Evolutionary conservation across 2,888 invertebrate genomes (phyloP), one percentile per base, ranked within the genome.

Genomic region (Microctonus brassicae): DNA sequence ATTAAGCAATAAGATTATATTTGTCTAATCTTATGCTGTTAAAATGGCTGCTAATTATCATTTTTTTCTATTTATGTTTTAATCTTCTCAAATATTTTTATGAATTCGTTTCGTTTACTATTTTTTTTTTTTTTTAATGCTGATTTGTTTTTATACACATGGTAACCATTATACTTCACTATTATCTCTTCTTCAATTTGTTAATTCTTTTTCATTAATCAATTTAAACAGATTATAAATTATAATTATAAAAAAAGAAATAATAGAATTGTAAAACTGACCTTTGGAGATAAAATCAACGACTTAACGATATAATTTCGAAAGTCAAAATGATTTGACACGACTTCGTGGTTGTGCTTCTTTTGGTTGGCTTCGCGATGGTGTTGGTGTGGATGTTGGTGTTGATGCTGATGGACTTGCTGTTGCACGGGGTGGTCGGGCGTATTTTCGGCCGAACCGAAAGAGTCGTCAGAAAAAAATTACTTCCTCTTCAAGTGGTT

Each of bases 391-490:
- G 4, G 82, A 80, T 1, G 82, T 79, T 47, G 83, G 76, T 24
- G 79, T 79, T 1, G n/a, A n/a, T n/a, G 78, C 73, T 69, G 72
- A 69, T 67, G 66, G 64, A 75, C 77, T 80, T 4, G 80, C 73
- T 7, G 80, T 66, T 9, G 82, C 76, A 57, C 82, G 84, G 42
- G 84, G 80, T 69, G 82, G 82, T 72, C 84, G 83, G 52, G 80
- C 79, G 60, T 86, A 84, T 70, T 87, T 87, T 72, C 87, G 83
- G 63, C 86, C 85, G 70, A 87, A 87, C 67, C 85, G 86, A 79
- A 86, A 89, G 84, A 88, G 84, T 82, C 90, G 92, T 91, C 92
- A 92, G 91, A 92, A 92, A 88, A 92, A 92, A 87, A 92, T 91
- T 34, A 92, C 92, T 82, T 92, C 92, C 78, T 92, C 92, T 80